Conservation (phyloP, 2,888 invertebrate species). For the Agapetus fuscipes region DNA sequence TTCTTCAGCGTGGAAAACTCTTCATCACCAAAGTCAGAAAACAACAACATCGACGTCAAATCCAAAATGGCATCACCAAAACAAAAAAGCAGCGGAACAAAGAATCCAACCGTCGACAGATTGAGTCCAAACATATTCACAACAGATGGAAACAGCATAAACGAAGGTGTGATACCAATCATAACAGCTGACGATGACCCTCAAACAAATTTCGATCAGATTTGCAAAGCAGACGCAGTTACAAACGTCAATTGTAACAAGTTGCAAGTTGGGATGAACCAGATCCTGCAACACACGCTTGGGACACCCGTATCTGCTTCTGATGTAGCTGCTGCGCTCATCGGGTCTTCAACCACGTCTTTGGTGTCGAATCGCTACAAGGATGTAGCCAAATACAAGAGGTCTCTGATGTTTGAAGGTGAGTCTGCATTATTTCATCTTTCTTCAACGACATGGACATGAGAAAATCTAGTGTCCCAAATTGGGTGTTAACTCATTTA, state of each 20-base stretch:
- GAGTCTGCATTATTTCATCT: slow-evolving; percentile 24
- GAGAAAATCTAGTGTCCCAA: too few relatives aligned
- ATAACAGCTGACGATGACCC: slow-evolving; percentile 20
- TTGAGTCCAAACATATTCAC: background rate
- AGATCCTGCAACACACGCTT: slow-evolving; percentile 21
- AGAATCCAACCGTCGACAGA: background rate
- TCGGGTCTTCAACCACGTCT: slow-evolving; percentile 44
- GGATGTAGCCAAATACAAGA: slow-evolving; percentile 30
- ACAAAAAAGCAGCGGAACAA: background rate
- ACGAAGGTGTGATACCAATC: slow-evolving; percentile 8
- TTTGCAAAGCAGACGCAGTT: slow-evolving; percentile 10
- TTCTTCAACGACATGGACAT: too few relatives aligned
- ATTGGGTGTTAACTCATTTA: too few relatives aligned
- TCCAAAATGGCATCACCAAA: too few relatives aligned
- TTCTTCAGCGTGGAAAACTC: slow-evolving; percentile 21
- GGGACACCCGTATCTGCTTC: slow-evolving; percentile 43
- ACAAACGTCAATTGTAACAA: slow-evolving; percentile 3
- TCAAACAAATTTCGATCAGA: slow-evolving; percentile 12
- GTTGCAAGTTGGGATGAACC: slow-evolving; percentile 7
- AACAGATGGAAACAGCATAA: background rate
- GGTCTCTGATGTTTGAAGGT: slow-evolving; percentile 38
- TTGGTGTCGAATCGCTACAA: slow-evolving; percentile 26
- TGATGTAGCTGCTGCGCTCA: slow-evolving; percentile 41
- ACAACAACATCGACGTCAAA: background rate
- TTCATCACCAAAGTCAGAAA: slow-evolving; percentile 2